Conservation (phyloP, 2,888 invertebrate genomes). For the Carterocephalus palaemon region DNA sequence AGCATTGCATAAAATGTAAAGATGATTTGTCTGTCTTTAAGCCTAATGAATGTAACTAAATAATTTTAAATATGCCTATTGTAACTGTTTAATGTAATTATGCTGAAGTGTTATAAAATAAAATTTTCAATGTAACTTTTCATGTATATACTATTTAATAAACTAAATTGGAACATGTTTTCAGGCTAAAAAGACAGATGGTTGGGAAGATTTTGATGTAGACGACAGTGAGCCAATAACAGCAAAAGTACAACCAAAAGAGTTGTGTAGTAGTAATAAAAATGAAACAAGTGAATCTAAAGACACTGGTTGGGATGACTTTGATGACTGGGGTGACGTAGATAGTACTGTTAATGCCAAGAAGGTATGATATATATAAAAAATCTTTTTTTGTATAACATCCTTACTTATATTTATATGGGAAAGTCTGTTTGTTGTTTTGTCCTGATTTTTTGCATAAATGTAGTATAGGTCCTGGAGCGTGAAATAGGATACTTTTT, state of each 20-base stretch:
- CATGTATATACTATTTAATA: neutral
- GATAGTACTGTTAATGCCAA: conserved; percentile 32
- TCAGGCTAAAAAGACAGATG: too few relatives aligned
- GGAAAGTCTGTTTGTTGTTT: too few relatives aligned
- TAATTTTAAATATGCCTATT: too few relatives aligned
- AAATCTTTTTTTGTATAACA: neutral
- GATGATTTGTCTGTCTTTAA: too few relatives aligned
- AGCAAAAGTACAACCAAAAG: neutral
- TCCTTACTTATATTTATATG: too few relatives aligned
- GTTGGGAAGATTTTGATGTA: conserved; percentile 75
- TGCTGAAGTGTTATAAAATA: conserved; percentile 3
- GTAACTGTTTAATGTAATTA: too few relatives aligned
- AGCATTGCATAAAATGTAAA: too few relatives aligned
- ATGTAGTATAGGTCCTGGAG: too few relatives aligned
- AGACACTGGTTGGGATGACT: conserved; percentile 73
- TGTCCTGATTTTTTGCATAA: too few relatives aligned
- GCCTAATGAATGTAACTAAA: too few relatives aligned
- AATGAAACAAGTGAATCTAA: conserved; percentile 45
- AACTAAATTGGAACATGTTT: too few relatives aligned
- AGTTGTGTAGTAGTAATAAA: conserved; percentile 16
- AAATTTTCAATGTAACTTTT: neutral
- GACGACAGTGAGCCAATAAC: conserved; percentile 47
- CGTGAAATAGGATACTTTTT: too few relatives aligned
- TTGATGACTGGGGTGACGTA: conserved; percentile 69
- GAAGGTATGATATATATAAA: conserved; percentile 35